Conservation (phyloP, 2,113 vertebrate species). For the Lichenostomus cassidix region DNA sequence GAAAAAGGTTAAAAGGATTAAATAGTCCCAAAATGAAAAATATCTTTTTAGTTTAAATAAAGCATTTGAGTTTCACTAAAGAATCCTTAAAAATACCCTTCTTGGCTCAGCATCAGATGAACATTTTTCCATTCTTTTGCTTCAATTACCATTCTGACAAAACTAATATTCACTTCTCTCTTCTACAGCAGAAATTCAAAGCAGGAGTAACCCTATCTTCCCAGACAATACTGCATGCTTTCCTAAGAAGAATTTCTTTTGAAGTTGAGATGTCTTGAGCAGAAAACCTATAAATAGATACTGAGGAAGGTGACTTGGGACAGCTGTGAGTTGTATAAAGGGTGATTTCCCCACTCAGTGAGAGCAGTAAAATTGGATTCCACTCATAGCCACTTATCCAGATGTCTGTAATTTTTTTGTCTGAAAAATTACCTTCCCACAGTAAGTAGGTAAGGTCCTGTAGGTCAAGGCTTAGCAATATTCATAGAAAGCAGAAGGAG, state of each 20-base stretch:
- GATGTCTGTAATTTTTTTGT: neutral
- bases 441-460: neutral
- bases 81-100: neutral
- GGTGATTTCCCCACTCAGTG: neutral
- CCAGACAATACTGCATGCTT: neutral
- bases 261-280: neutral
- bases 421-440: neutral
- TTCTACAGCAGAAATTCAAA: neutral
- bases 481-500: neutral
- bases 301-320: constrained; percentile 28
- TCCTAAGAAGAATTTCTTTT: constrained; percentile 18
- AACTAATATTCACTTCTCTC: neutral
- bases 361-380: constrained; percentile 8
- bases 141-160: neutral
- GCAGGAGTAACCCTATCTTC: neutral
- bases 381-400: neutral
- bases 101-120: neutral
- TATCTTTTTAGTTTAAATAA: neutral
- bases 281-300: neutral
- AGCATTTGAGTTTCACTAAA: neutral
- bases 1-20: constrained; percentile 4
- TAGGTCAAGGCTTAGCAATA: neutral
- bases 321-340: neutral
- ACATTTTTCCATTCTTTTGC: neutral
- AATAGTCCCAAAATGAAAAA: neutral